phyloP scores from a whole-genome alignment of 2,888 invertebrate species.

The Phrixothrix hirtus region DNA sequence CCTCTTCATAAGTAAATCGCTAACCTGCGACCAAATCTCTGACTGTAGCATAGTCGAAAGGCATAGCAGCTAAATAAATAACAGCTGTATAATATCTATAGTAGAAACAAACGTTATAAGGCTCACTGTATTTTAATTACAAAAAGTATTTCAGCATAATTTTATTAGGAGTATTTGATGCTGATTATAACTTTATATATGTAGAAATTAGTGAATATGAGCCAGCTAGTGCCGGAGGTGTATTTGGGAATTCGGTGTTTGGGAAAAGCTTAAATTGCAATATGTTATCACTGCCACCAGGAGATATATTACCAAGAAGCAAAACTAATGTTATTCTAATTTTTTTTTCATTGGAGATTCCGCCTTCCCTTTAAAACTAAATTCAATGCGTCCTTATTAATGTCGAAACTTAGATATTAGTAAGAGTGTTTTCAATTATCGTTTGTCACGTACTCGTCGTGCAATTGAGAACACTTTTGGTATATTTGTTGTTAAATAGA shows the following conservation, averaged over 20 bases:
- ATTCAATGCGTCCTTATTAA: slow-evolving; percentile 12
- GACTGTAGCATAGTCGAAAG: no score
- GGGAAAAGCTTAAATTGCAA: slow-evolving; percentile 7
- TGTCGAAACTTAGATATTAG: slow-evolving; percentile 8
- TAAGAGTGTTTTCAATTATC: slow-evolving; percentile 27
- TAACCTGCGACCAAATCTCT: no score
- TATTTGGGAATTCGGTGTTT: no score
- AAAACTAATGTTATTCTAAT: slow-evolving; percentile 2
- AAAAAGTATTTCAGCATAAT: no score
- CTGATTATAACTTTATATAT: slow-evolving; percentile 42
- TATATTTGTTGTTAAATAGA: slow-evolving; percentile 27
- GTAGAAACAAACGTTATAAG: no score
- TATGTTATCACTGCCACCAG: background rate
- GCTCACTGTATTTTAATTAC: no score
- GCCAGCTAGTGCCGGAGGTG: slow-evolving; percentile 43
- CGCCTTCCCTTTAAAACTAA: slow-evolving; percentile 11
- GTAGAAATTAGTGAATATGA: slow-evolving; percentile 44
- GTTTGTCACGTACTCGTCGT: slow-evolving; percentile 26
- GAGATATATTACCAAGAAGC: background rate
- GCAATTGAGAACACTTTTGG: slow-evolving; percentile 33
- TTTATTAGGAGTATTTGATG: no score
- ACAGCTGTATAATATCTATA: no score
- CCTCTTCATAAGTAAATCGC: no score
- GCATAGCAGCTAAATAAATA: no score
- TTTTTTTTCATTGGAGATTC: slow-evolving; percentile 20